Evolutionary conservation across 2,113 vertebrate genomes (phyloP), one percentile per base, ranked within the genome.

Genomic region (Corythoichthys intestinalis): DNA sequence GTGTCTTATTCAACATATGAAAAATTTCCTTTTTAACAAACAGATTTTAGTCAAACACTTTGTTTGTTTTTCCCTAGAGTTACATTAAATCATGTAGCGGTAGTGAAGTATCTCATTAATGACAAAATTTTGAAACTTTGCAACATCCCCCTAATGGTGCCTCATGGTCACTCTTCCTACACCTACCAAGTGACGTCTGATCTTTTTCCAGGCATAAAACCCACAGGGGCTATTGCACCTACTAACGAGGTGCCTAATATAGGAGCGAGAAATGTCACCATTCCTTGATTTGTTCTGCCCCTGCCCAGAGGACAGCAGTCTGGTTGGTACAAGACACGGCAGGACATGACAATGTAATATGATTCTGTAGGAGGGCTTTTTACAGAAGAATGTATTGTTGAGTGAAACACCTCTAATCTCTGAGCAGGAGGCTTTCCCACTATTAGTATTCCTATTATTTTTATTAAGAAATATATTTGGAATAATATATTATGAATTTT

Each of bases 231-330:
- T 81, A 77, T 85, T 69, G 78, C 88, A 89, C 84, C 76, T 91
- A 78, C 85, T 90, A 90, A 91, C 88, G 87, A 90, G 83, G 70
- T 69, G 70, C 75, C 86, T 72, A 70, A 87, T 88, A 91, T 90
- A 86, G 80, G 81, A 83, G 77, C 71, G 82, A 87, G 79, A 85
- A 86, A 88, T 82, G 80, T 83, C 83, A 83, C 74, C 78, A 73
- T 53, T 74, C 73, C 59, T 78, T 75, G 63, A 53, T 44, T 73
- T 38, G 68, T 66, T 85, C 66, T 71, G 38, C 72, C 80, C 66
- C 74, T 71, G 75, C 77, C 84, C 76, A 72, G 75, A 76, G 75
- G 75, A 84, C 70, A 81, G 76, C 57, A 75, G 70, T 67, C 60
- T 10, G 67, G 73, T 65, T 71, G 64, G 73, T 72, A 85, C 69